A percentile compares a stretch with the other conserved stretches of the same genome.
Evolutionary conservation across 1,140 invertebrate genomes (phyloP).

Genomic region (Drosophila pseudoananassae): DNA sequence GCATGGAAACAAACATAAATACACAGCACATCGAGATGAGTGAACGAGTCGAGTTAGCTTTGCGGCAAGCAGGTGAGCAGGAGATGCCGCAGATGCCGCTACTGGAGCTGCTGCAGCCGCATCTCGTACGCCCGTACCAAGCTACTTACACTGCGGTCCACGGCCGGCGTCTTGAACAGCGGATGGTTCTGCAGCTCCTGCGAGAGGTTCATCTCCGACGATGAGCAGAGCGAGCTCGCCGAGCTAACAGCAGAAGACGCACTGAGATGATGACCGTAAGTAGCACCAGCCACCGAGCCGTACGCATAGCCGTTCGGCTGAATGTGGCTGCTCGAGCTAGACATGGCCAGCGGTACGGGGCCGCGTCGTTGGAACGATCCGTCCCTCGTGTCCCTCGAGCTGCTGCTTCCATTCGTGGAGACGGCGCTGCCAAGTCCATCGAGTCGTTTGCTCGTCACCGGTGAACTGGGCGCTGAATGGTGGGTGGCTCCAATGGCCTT

Average conservation of each 20-base stretch:
- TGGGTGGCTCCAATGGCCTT: conserved; percentile 57
- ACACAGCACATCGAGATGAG: conserved; percentile 59
- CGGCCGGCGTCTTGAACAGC: conserved; percentile 78
- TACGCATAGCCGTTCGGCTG: conserved; percentile 72
- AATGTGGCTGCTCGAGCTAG: conserved; percentile 81
- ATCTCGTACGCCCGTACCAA: conserved; percentile 63
- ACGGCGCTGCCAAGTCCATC: conserved; percentile 37
- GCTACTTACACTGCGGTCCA: conserved; percentile 83
- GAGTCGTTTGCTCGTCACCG: conserved; percentile 85
- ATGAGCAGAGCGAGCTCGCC: conserved; percentile 79
- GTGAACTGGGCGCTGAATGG: conserved; percentile 88
- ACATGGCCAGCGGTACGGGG: conserved; percentile 75
- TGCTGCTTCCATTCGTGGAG: conserved; percentile 33
- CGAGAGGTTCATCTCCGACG: conserved; percentile 83
- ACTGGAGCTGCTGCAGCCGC: conserved; percentile 45
- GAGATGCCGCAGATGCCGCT: conserved; percentile 9
- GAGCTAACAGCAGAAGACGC: conserved; percentile 81
- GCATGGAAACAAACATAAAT: conserved; percentile 75
- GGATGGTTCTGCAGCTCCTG: conserved; percentile 84
- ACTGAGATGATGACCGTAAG: conserved; percentile 74
- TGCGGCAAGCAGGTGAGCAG: conserved; percentile 47
- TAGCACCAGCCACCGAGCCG: conserved; percentile 51
- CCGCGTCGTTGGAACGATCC: conserved; percentile 47
- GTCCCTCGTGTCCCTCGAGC: conserved; percentile 19
- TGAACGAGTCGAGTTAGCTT: conserved; percentile 37